A percentile compares a stretch with the other conserved stretches of the same genome.
Evolutionary conservation across 2,113 vertebrate species (phyloP).

Genomic region (Sinocyclocheilus anophthalmus): DNA sequence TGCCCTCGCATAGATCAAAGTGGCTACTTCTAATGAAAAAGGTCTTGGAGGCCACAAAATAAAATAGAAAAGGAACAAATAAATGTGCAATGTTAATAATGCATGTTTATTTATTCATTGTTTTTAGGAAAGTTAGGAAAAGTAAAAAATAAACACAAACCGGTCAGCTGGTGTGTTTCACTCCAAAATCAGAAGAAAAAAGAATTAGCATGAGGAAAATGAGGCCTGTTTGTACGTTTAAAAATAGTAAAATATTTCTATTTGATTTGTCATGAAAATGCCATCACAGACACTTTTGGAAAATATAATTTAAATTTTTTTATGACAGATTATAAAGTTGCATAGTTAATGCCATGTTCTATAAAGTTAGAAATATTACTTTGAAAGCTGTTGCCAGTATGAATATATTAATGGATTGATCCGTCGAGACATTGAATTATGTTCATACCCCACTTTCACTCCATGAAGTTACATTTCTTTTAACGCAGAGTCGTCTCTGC

Average conservation of each 20-base stretch:
- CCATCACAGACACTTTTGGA: background rate
- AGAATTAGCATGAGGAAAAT: background rate
- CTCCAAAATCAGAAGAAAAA: background rate
- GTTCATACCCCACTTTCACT: background rate
- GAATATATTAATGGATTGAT: background rate
- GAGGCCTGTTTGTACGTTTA: background rate
- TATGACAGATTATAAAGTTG: background rate
- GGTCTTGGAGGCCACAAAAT: background rate
- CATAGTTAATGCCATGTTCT: background rate
- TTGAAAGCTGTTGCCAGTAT: conserved; percentile 1
- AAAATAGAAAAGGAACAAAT: conserved; percentile 1
- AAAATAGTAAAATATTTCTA: background rate
- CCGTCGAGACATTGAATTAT: background rate
- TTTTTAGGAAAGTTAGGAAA: background rate
- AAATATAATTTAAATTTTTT: background rate
- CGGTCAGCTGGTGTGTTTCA: background rate
- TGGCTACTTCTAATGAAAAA: conserved; percentile 16
- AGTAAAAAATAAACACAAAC: too few relatives aligned
- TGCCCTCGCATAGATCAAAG: conserved; percentile 34
- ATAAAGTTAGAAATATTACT: background rate
- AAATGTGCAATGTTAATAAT: background rate
- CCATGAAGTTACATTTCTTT: background rate
- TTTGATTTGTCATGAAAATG: background rate
- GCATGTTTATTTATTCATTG: background rate
- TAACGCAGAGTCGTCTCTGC: background rate